Percentiles rank a stretch among this genome's conserved stretches.
Evolutionary conservation across 2,113 vertebrate genomes (phyloP).

Genomic region (Amazona vittata): DNA sequence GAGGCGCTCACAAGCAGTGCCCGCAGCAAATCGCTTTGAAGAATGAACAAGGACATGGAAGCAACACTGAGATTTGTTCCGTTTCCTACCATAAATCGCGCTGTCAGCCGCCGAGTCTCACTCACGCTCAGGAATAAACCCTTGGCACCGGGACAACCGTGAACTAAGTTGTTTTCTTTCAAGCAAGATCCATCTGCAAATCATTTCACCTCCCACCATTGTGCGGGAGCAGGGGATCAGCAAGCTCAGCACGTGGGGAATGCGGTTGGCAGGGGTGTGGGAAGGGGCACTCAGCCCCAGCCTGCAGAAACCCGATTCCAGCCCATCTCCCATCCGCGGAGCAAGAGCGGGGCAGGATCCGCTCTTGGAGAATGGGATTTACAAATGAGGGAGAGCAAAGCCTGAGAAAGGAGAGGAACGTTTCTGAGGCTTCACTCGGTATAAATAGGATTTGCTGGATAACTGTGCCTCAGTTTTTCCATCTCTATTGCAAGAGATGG

Average conservation of each 20-base stretch:
- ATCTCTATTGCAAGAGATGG: background rate
- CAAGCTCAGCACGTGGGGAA: background rate
- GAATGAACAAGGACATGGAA: background rate
- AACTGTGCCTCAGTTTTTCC: background rate
- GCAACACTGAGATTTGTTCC: background rate
- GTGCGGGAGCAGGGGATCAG: background rate
- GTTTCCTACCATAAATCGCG: conserved; percentile 30
- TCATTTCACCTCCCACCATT: conserved; percentile 1
- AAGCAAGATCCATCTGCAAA: conserved; percentile 49
- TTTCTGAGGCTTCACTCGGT: background rate
- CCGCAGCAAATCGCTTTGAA: background rate
- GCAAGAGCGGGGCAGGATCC: background rate
- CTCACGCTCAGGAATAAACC: conserved; percentile 6
- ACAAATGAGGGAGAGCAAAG: background rate
- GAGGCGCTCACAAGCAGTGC: background rate
- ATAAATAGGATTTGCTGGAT: background rate
- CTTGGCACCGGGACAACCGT: conserved; percentile 25
- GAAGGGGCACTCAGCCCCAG: background rate
- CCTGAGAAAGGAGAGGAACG: background rate
- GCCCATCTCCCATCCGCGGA: background rate
- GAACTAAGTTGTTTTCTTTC: conserved; percentile 66
- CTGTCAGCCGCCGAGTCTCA: background rate
- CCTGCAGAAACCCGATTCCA: background rate
- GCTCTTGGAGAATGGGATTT: background rate
- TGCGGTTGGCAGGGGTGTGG: background rate